Base-by-base conservation (phyloP, 2,888 invertebrate genomes). In the Orthosia incerta region DNA sequence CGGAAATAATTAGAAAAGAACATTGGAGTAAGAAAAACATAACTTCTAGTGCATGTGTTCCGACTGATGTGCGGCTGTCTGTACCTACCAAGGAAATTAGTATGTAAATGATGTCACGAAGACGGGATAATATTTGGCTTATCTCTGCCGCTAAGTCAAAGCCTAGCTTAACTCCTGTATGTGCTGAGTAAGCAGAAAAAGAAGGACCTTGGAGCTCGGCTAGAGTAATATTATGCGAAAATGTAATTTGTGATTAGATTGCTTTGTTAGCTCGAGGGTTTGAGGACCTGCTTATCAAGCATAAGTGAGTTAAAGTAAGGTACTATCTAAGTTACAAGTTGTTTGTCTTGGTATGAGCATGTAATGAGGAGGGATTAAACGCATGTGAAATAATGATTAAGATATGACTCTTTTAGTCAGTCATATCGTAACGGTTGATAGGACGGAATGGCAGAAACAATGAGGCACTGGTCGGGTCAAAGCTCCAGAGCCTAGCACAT, bases 91-190 rank as follows among this genome's bases (percentile, higher is more conserved):
- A 67, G 66, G 59, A 75, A 72, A 84, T 88, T 87, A 87, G 66
- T 79, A 88, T 89, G 89, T 79, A 83, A 89, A 89, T 84, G 63
- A 81, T 62, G 73, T 76, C 72, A 81, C 78, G 70, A 63, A 68
- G 64, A 66, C 63, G 50, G 76, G 56, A 82, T 84, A 76, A 79
- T 66, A 63, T 78, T 66, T 64, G 74, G 78, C 73, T 83, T 86
- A 83, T 83, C 86, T 79, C 26, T 16, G 62, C 53, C 16, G 39
- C 31, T 57, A 56, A 80, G 61, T 67, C 50, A 70, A 68, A n/a
- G 56, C 70, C n/a, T 63, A 48, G 46, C 45, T 55, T 51, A 76
- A 61, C 39, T 48, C 51, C 46, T 64, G n/a, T 74, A n/a, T 80
- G 55, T 61, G 61, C 18, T 1, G 60, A 48, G 26, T 65, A 53